Evolutionary conservation across 2,888 invertebrate species (phyloP), one percentile per base, ranked within the genome.

Genomic region (Aspidiotus destructor): DNA sequence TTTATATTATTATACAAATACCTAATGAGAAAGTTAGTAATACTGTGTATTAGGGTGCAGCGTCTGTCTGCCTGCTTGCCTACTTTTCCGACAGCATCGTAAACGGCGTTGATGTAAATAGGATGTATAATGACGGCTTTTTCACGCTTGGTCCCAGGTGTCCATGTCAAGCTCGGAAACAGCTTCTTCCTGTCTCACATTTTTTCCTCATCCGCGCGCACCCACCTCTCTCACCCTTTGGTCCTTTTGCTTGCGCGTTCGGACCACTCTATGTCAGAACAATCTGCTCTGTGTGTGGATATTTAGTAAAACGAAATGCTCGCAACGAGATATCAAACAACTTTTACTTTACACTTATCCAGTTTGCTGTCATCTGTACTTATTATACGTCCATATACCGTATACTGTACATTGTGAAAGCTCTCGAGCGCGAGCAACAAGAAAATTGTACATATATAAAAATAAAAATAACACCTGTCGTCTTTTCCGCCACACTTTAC

Each of bases 21-120:
- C 65, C 65, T 58, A 65, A 65, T 65, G 65, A 65, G 58, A 65
- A 65, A 65, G 65, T 65, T 65, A 41, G 28, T 65, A 48, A 65
- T 65, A 65, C 58, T 52, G 48, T 40, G 15, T 57, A 53, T n/a
- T 13, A 28, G 41, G 28, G 40, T 41, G 40, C 41, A 16, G 40
- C 53, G 13, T 17, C 62, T 17, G 44, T 17, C 54, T 17, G 8
- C 42, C 16, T 28, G 42, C 16, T 48, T 16, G 10, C 44, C 28
- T 13, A 62, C 42, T 44, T 28, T 40, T 11, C 17, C 28, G 28
- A 16, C 28, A 40, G 28, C 7, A 13, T 17, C 62, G 28, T 15
- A n/a, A 15, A 9, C 15, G 48, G 40, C 48, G 6, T 53, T 17
- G 40, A 16, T 57, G 57, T 65, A 65, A 65, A 65, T 65, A 57